Evolutionary conservation across 2,113 vertebrate species (phyloP).

Genomic region (Halcyon malimbica): DNA sequence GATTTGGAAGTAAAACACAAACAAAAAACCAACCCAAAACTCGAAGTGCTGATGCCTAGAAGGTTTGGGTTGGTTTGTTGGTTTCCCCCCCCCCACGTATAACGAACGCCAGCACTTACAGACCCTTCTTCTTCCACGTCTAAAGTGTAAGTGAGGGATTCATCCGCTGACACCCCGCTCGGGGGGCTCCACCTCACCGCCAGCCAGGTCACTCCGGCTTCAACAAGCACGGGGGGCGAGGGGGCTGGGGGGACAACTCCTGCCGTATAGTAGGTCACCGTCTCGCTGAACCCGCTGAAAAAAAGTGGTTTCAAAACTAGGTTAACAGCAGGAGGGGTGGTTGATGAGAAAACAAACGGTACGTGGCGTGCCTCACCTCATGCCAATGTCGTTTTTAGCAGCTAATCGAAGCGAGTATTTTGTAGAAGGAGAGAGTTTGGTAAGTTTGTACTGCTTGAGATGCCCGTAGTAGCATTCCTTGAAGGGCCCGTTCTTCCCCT

Average conservation of each 20-base stretch:
- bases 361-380: slow-evolving; percentile 66
- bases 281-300: slow-evolving; percentile 79
- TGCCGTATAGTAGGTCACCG: slow-evolving; percentile 72
- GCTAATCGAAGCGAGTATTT: slow-evolving; percentile 82
- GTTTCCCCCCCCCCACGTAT: rapidly evolving
- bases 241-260: slow-evolving; percentile 74
- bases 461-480: slow-evolving; percentile 81
- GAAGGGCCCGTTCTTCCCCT: slow-evolving; percentile 80
- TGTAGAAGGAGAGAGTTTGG: slow-evolving; percentile 76
- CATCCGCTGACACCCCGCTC: slow-evolving; percentile 45
- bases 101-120: slow-evolving; percentile 62
- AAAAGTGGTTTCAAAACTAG: neutral
- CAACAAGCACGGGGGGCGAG: slow-evolving; percentile 43
- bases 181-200: slow-evolving; percentile 76
- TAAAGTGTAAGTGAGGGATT: slow-evolving; percentile 75
- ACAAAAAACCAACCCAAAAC: too few relatives aligned
- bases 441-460: slow-evolving; percentile 81
- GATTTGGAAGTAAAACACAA: neutral
- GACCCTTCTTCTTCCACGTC: slow-evolving; percentile 83
- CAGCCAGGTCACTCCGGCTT: slow-evolving; percentile 76
- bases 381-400: slow-evolving; percentile 82
- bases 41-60: rapidly evolving
- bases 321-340: neutral
- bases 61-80: neutral
- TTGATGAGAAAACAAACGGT: neutral